These are phyloP conservation scores for Leptopilina clavipes DNA, from an alignment of 1,140 invertebrate genomes.

Conservation along the genomic window DNA sequence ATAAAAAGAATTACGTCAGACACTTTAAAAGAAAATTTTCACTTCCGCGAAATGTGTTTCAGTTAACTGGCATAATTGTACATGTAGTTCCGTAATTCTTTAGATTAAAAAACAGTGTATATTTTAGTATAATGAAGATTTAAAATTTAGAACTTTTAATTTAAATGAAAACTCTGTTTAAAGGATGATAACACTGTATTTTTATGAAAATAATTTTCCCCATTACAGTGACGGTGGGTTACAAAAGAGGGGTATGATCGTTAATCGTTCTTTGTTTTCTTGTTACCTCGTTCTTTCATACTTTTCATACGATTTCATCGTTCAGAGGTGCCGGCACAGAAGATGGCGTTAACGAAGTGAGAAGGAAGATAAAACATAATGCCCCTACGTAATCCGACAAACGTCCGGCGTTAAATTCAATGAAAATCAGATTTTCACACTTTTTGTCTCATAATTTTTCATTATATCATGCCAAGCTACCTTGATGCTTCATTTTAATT, in stretches of 20 bases:
- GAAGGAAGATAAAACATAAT: conserved; percentile 43
- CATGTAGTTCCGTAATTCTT: too few species aligned
- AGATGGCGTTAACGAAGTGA: conserved; percentile 45
- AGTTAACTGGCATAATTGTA: too few species aligned
- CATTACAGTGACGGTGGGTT: neutral
- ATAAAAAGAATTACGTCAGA: too few species aligned
- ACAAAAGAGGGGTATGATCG: neutral
- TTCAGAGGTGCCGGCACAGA: neutral
- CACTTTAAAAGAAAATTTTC: too few species aligned
- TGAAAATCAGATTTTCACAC: conserved; percentile 31
- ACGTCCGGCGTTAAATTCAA: conserved; percentile 39
- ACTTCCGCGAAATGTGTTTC: too few species aligned
- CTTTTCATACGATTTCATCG: neutral
- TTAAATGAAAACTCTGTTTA: too few species aligned
- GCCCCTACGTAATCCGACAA: conserved; percentile 39
- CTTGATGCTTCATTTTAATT: conserved; percentile 1
- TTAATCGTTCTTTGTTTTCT: neutral
- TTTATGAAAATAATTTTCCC: neutral
- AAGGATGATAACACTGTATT: neutral
- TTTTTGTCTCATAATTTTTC: conserved; percentile 9
- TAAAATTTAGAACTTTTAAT: too few species aligned
- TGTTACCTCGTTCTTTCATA: neutral
- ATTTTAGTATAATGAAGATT: too few species aligned
- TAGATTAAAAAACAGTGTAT: too few species aligned
- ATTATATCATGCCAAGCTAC: neutral